Conservation (phyloP, 2,797 vertebrate genomes). For the Pseudomugil gertrudae region DNA sequence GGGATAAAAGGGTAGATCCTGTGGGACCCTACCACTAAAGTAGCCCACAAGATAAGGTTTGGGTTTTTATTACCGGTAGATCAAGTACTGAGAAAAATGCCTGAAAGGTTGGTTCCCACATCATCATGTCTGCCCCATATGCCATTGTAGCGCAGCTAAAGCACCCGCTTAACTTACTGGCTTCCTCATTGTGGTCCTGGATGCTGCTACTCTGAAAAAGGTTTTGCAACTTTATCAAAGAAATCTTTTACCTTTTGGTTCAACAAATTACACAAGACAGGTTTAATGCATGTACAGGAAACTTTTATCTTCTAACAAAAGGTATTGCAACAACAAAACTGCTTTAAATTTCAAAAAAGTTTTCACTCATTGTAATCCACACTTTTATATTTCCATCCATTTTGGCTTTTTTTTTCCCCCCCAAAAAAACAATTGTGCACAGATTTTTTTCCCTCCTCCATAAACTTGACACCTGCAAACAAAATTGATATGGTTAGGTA, state of each 20-base stretch:
- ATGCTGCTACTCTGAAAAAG: neutral
- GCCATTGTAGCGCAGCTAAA: neutral
- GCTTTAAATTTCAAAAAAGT: conserved; percentile 41
- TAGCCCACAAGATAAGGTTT: too few species aligned
- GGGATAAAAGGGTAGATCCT: too few species aligned
- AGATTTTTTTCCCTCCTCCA: conserved; percentile 46
- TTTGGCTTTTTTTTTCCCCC: conserved; percentile 1
- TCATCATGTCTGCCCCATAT: neutral
- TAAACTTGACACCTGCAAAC: conserved; percentile 50
- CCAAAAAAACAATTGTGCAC: conserved; percentile 21
- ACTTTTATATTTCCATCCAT: conserved; percentile 21
- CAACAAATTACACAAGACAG: conserved; percentile 58
- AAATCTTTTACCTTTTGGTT: neutral
- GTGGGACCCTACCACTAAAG: too few species aligned
- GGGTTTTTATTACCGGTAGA: too few species aligned
- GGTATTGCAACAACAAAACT: conserved; percentile 69
- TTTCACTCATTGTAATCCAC: conserved; percentile 36
- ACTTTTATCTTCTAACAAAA: conserved; percentile 79
- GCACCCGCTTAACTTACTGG: neutral
- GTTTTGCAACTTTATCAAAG: neutral
- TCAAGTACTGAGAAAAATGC: too few species aligned
- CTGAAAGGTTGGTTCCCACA: neutral
- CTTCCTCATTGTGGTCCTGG: neutral
- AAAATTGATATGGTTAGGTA: neutral
- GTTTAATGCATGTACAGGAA: conserved; percentile 68